Evolutionary conservation across 1,140 invertebrate genomes (phyloP).

Genomic region (Babylonia areolata): DNA sequence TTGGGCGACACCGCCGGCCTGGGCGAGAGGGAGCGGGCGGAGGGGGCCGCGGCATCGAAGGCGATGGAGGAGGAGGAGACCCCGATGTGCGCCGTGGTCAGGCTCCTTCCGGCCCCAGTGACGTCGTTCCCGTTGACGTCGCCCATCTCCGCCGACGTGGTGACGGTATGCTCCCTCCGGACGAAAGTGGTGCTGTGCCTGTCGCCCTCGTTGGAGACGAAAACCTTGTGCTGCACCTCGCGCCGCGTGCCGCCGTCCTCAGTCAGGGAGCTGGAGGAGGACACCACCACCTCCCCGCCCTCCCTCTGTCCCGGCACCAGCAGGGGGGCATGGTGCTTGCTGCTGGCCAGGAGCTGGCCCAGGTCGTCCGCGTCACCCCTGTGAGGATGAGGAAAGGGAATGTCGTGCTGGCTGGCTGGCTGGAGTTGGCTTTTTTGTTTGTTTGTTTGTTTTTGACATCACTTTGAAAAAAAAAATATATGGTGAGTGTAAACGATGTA

Average conservation of each 20-base stretch:
- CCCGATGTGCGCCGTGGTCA: neutral
- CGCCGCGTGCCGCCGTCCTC: conserved; percentile 38
- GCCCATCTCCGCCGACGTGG: conserved; percentile 18
- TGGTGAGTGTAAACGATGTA: too few species aligned
- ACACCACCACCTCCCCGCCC: conserved; percentile 18
- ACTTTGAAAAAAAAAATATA: too few species aligned
- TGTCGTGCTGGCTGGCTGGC: too few species aligned
- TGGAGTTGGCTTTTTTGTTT: too few species aligned
- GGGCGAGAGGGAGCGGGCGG: neutral
- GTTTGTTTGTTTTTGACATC: too few species aligned
- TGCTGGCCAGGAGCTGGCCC: conserved; percentile 29
- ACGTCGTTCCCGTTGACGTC: conserved; percentile 23
- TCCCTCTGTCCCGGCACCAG: neutral
- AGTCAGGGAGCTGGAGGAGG: conserved; percentile 24
- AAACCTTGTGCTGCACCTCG: conserved; percentile 38
- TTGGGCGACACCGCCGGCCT: conserved; percentile 4
- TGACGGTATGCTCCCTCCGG: conserved; percentile 29
- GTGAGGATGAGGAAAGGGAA: too few species aligned
- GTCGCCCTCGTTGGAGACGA: conserved; percentile 34
- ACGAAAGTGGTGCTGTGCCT: conserved; percentile 29
- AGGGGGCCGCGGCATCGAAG: neutral
- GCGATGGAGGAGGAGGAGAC: neutral
- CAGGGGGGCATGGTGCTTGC: conserved; percentile 19
- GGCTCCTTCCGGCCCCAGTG: neutral
- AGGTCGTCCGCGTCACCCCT: conserved; percentile 32